These are phyloP conservation scores for Chrysolina oricalcia DNA, from an alignment of 2,888 invertebrate species.

Conservation along the genomic window DNA sequence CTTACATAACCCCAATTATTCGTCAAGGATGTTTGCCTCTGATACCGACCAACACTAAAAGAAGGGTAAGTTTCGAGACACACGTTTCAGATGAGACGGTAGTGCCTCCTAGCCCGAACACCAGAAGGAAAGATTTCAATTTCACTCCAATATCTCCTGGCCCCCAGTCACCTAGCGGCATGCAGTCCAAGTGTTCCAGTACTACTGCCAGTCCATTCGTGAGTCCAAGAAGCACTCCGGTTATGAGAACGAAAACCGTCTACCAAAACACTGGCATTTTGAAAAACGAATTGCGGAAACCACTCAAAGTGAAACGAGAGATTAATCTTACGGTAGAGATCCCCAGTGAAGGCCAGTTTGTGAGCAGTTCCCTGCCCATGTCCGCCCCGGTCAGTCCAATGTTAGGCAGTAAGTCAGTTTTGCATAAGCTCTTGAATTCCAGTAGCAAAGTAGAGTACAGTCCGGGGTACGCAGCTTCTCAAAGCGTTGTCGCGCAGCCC, in stretches of 20 bases:
- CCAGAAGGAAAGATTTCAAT: conserved; percentile 85
- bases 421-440: conserved; percentile 73
- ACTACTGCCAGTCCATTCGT: conserved; percentile 87
- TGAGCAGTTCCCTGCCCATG: conserved; percentile 74
- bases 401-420: conserved; percentile 61
- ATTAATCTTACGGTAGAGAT: conserved; percentile 63
- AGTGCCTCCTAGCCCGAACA: conserved; percentile 84
- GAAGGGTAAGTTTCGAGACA: conserved; percentile 77
- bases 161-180: conserved; percentile 77
- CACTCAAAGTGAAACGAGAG: conserved; percentile 65
- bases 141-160: conserved; percentile 91
- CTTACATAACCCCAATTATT: conserved; percentile 43
- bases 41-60: conserved; percentile 59
- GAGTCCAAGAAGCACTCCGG: conserved; percentile 82
- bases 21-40: conserved; percentile 43
- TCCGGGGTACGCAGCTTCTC: conserved; percentile 69
- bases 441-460: conserved; percentile 73
- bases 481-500: conserved; percentile 40
- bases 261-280: conserved; percentile 72
- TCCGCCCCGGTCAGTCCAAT: conserved; percentile 83
- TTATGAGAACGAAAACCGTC: conserved; percentile 78
- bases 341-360: conserved; percentile 49
- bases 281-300: conserved; percentile 51
- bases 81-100: conserved; percentile 65
- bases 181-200: conserved; percentile 77